A percentile compares a stretch with the other conserved stretches of the same genome.
phyloP scores from a whole-genome alignment of 1,140 invertebrate species.

The Ladona fulva region DNA sequence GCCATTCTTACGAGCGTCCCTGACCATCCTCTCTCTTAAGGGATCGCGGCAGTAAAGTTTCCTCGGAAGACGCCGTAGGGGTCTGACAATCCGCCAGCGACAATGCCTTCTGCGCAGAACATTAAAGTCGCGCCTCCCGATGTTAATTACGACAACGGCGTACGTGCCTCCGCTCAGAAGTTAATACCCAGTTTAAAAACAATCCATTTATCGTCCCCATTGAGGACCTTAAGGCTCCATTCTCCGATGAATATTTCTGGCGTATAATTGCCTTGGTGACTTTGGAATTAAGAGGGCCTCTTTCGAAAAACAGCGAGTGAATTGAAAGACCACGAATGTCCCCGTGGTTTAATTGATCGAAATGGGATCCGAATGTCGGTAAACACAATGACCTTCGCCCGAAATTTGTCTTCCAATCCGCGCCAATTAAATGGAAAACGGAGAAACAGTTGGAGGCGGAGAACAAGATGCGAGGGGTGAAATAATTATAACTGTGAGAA shows the following conservation, averaged over 20 bases:
- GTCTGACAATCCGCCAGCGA: too few relatives aligned
- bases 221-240: not conserved
- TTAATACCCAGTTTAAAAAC: not conserved
- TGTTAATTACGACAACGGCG: too few relatives aligned
- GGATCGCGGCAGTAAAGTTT: too few relatives aligned
- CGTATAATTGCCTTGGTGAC: not conserved
- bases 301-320: not conserved
- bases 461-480: not conserved
- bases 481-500: too few relatives aligned
- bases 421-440: not conserved
- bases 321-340: not conserved
- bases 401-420: not conserved
- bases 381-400: slow-evolving; percentile 3
- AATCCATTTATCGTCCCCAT: not conserved
- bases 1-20: too few relatives aligned
- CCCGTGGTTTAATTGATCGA: not conserved
- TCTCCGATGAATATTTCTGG: not conserved
- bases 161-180: not conserved
- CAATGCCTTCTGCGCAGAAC: too few relatives aligned
- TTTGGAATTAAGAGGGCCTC: not conserved
- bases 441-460: not conserved
- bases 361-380: not conserved
- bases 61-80: too few relatives aligned
- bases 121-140: too few relatives aligned
- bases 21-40: too few relatives aligned